Conservation (phyloP, 2,113 vertebrate genomes). For the Nibea albiflora region DNA sequence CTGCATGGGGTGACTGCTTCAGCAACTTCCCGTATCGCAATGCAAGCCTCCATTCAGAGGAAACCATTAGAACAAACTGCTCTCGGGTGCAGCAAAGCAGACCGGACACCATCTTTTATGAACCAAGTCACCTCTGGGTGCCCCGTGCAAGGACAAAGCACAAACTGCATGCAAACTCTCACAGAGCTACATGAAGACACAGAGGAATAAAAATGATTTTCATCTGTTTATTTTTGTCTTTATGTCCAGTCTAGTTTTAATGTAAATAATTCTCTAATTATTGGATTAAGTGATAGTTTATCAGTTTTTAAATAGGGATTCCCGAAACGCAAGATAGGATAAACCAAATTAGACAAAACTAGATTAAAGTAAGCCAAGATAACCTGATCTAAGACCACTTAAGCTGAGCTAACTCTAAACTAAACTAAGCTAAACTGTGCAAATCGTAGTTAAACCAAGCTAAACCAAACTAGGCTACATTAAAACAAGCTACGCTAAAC, state of each 20-base stretch:
- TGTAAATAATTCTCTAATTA: no score
- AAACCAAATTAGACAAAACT: no score
- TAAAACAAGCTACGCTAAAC: no score
- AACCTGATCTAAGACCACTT: neutral
- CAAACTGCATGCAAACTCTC: slow-evolving; percentile 21
- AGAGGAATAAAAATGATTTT: neutral
- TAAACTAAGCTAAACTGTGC: neutral
- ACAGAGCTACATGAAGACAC: neutral
- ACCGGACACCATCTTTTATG: slow-evolving; percentile 77
- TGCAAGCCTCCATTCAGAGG: slow-evolving; percentile 76
- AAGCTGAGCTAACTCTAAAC: neutral
- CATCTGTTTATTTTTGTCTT: neutral
- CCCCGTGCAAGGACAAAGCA: slow-evolving; percentile 80
- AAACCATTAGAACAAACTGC: slow-evolving; percentile 86
- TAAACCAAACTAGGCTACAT: neutral
- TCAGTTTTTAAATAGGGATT: no score
- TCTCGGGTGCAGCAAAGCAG: slow-evolving; percentile 82
- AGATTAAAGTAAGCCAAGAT: no score
- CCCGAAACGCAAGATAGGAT: neutral
- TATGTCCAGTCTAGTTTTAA: neutral
- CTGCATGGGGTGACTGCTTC: slow-evolving; percentile 74
- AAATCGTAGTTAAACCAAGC: neutral
- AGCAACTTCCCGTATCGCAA: slow-evolving; percentile 74
- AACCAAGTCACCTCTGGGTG: slow-evolving; percentile 75
- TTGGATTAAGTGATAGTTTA: no score